Evolutionary conservation across 2,113 vertebrate species (phyloP).

Genomic region (Menidia beryllina): DNA sequence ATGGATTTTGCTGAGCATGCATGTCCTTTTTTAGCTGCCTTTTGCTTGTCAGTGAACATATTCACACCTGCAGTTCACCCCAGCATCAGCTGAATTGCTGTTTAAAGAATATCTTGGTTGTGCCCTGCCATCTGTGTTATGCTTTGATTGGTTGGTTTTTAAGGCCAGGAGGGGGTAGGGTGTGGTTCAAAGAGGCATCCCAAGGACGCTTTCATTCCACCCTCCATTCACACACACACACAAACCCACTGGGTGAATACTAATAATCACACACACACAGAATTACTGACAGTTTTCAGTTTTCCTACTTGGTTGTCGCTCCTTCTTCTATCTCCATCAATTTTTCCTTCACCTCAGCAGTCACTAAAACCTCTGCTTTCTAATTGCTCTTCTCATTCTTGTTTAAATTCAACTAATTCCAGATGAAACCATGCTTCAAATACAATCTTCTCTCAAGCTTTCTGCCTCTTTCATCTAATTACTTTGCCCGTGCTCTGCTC

Average conservation of each 20-base stretch:
- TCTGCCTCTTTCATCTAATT: conserved; percentile 29
- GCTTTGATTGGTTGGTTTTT: conserved; percentile 43
- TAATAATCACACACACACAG: conserved; percentile 16
- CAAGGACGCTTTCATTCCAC: conserved; percentile 64
- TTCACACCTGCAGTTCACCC: conserved; percentile 56
- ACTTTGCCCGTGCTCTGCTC: conserved; percentile 1
- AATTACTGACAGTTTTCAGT: conserved; percentile 47
- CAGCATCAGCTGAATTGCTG: conserved; percentile 29
- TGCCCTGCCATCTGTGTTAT: neutral
- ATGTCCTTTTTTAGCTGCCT: conserved; percentile 33
- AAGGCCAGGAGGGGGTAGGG: neutral
- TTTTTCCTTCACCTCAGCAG: conserved; percentile 43
- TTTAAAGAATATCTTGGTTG: conserved; percentile 29
- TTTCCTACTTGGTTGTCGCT: conserved; percentile 54
- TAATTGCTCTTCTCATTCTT: conserved; percentile 39
- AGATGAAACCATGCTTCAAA: conserved; percentile 63
- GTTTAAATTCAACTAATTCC: conserved; percentile 53
- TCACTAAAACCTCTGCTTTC: conserved; percentile 29
- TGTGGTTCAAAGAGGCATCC: conserved; percentile 43
- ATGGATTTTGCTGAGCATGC: conserved; percentile 55
- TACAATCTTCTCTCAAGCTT: conserved; percentile 29
- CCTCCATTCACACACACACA: conserved; percentile 6
- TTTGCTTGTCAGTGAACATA: conserved; percentile 15
- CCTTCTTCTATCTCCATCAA: conserved; percentile 42
- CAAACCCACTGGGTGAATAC: conserved; percentile 14